Evolutionary conservation across 1,140 invertebrate genomes (phyloP), one percentile per base, ranked within the genome.

Genomic region (Drosophila busckii): DNA sequence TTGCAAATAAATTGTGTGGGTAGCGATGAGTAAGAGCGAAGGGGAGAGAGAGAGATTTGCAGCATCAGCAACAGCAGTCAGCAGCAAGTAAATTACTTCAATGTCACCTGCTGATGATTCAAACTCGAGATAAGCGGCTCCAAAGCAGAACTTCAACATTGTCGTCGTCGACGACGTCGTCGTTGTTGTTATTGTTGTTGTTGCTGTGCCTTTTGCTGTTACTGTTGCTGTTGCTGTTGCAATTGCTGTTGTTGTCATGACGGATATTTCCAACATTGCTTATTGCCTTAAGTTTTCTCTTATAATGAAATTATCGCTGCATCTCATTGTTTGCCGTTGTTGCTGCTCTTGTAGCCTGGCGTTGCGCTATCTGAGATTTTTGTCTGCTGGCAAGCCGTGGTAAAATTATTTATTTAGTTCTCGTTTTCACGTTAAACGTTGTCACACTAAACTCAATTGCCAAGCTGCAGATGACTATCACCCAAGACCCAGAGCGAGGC

Each of bases 1-100:
- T 82, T 82, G 73, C 75, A 82, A 78, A 78, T 78, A 78, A 82
- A 78, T 78, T 80, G 73, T 80, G 73, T 80, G 73, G 73, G 73
- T 82, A 75, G 75, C 75, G 60, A 78, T 34, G 35, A 59, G 38
- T 17, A 42, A 5, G 28, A 32, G 3, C 22, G 16, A n/a, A n/a
- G n/a, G n/a, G n/a, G n/a, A n/a, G n/a, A n/a, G n/a, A n/a, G n/a
- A n/a, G n/a, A 17, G 26, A 45, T 10, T 10, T 12, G 10, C 38
- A 37, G 31, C 31, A 10, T 34, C 41, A 46, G 48, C 38, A 68
- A 58, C 64, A 63, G 37, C 70, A 67, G 38, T 55, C 75, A 63
- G 62, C 75, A 75, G 73, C 75, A 82, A 80, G 73, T 82, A 80
- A 80, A 82, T 80, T 78, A 78, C 73, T 80, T 78, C 73, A 78